phyloP scores from a whole-genome alignment of 1,140 invertebrate species.

The Mamestra configurata region DNA sequence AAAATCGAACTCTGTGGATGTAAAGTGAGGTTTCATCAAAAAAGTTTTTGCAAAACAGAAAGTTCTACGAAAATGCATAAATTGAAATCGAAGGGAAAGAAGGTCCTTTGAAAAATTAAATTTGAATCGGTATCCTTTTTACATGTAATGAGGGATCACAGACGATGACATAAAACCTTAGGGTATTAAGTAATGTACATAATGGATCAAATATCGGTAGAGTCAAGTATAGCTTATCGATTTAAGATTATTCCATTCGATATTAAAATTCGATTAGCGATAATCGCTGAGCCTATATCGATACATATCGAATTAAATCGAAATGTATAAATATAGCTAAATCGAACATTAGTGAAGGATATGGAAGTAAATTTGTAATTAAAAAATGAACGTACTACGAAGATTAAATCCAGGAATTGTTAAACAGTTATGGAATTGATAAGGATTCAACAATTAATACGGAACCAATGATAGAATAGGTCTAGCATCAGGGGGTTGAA shows the following conservation, averaged over 20 bases:
- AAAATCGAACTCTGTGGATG: background rate
- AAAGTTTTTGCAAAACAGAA: constrained; percentile 35
- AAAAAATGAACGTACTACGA: constrained; percentile 38
- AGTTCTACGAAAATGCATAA: constrained; percentile 3
- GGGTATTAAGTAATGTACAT: constrained; percentile 75
- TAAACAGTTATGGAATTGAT: constrained; percentile 77
- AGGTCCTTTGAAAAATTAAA: constrained; percentile 26
- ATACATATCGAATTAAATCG: constrained; percentile 37
- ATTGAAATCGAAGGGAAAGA: constrained; percentile 31
- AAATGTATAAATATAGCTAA: constrained; percentile 31
- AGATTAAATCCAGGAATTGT: constrained; percentile 70
- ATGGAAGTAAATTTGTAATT: constrained; percentile 41
- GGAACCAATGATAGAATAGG: constrained; percentile 79
- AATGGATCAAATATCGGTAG: constrained; percentile 74
- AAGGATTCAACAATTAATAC: constrained; percentile 67
- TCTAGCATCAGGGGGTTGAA: constrained; percentile 52
- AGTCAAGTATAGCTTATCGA: constrained; percentile 54
- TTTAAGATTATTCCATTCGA: constrained; percentile 51
- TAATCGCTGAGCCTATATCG: constrained; percentile 58
- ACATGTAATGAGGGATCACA: constrained; percentile 79
- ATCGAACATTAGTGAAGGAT: constrained; percentile 31
- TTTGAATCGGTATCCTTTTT: constrained; percentile 58
- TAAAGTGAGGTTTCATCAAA: constrained; percentile 24
- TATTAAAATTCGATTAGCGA: constrained; percentile 62
- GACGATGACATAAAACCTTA: constrained; percentile 75